These are phyloP conservation scores for Malthinus flaveolus DNA, from an alignment of 2,888 invertebrate genomes.

Conservation along the genomic window DNA sequence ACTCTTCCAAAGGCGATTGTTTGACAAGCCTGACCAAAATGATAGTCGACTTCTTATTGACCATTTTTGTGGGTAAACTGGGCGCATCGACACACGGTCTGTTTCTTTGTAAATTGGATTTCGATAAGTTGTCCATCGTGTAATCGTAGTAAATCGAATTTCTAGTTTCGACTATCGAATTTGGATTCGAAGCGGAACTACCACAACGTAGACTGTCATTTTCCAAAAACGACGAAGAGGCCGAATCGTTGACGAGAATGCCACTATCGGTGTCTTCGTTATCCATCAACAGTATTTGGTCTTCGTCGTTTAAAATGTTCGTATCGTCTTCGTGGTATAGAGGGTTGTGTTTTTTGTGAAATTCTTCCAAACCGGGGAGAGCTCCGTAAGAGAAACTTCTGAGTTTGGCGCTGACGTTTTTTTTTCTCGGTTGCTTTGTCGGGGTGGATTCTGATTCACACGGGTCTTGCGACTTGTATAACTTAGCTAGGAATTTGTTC, in stretches of 20 bases:
- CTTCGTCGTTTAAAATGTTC: slow-evolving; percentile 57
- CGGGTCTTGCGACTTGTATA: slow-evolving; percentile 60
- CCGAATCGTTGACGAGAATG: slow-evolving; percentile 73
- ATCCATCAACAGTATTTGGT: slow-evolving; percentile 62
- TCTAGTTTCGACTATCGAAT: slow-evolving; percentile 56
- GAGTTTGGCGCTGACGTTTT: slow-evolving; percentile 56
- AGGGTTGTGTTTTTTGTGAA: slow-evolving; percentile 64
- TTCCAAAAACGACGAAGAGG: slow-evolving; percentile 67
- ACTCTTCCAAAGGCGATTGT: slow-evolving; percentile 62
- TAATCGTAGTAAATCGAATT: slow-evolving; percentile 22
- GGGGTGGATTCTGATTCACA: slow-evolving; percentile 41
- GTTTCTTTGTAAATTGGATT: slow-evolving; percentile 49
- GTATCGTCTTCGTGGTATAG: slow-evolving; percentile 65
- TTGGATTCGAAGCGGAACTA: slow-evolving; percentile 59
- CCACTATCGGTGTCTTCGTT: slow-evolving; percentile 76
- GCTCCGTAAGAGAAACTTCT: slow-evolving; percentile 77
- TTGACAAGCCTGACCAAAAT: slow-evolving; percentile 57
- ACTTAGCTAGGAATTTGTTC: slow-evolving; percentile 68
- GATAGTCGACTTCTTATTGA: slow-evolving; percentile 25
- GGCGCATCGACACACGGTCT: slow-evolving; percentile 46
- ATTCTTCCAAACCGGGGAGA: slow-evolving; percentile 71
- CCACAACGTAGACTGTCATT: slow-evolving; percentile 60
- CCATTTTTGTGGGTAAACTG: slow-evolving; percentile 24
- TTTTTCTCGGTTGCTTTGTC: slow-evolving; percentile 45
- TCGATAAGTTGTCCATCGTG: slow-evolving; percentile 21